Evolutionary conservation across 2,113 vertebrate species (phyloP).

Genomic region (Camelus dromedarius): DNA sequence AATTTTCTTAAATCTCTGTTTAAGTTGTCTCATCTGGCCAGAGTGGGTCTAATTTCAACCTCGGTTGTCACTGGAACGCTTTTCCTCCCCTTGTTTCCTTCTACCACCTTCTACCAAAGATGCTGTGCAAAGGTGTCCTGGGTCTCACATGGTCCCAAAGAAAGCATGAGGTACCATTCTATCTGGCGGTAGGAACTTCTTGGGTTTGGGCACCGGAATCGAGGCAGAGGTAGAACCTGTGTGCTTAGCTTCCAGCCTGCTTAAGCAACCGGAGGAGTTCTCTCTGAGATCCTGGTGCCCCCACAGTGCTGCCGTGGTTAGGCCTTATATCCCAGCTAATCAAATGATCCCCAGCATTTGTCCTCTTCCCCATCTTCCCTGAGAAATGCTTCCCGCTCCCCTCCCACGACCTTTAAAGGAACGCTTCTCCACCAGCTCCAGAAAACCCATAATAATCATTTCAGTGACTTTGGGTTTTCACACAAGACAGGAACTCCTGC

Average conservation of each 20-base stretch:
- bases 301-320: neutral
- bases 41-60: neutral
- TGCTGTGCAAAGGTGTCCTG: neutral
- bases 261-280: neutral
- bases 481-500: neutral
- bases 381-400: neutral
- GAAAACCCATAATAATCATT: neutral
- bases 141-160: neutral
- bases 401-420: neutral
- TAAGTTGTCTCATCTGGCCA: neutral
- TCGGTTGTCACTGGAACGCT: neutral
- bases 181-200: neutral
- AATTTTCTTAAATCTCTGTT: conserved; percentile 17
- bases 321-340: neutral
- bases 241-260: neutral
- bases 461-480: conserved; percentile 17
- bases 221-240: neutral
- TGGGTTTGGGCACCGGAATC: neutral
- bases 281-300: neutral
- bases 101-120: neutral
- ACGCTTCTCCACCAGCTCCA: neutral
- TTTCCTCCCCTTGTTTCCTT: neutral
- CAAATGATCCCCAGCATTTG: neutral
- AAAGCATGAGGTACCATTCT: neutral
- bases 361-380: neutral